Evolutionary conservation across 1,140 invertebrate species (phyloP), one percentile per base, ranked within the genome.

Genomic region (Acromyrmex echinatior): DNA sequence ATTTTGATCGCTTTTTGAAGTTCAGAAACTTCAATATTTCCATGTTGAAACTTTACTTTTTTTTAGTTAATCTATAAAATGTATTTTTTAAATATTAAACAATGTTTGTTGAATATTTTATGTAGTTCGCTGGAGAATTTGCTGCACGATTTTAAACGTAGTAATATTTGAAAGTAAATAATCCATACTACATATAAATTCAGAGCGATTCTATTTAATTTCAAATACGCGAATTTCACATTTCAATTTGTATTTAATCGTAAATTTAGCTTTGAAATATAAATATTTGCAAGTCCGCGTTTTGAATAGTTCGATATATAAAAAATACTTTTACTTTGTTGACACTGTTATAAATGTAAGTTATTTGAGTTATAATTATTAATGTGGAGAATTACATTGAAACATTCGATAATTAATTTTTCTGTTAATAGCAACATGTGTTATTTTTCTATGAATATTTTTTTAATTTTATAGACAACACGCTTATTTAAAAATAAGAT

Each of bases 251-350:
- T 58, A 71, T 9, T 70, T 28, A 63, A 62, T 63, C 25, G 6
- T 65, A 51, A 68, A 80, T 81, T 70, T 58, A 81, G 18, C 51
- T 81, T 81, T 51, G 25, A 81, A 70, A 12, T 4, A 65, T 9
- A 66, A 35, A 28, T 21, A 31, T 58, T 81, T 63, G 39, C 21
- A 9, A 65, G 28, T 63, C 10, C 35, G 31, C 58, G 21, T 77
- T 74, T 77, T 66, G 51, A 21, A 5, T 28, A 49, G 6, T 60
- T 71, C 5, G 12, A 79, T 10, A 35, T 18, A 31, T 16, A 45
- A 39, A 39, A 45, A 1, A 45, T 45, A 45, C 9, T 81, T 6
- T n/a, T 49, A 0, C 16, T 63, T 31, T 45, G 49, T 12, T 18
- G 14, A 10, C 35, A 14, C 3, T 66, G 3, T 66, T 49, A 21